Conservation (phyloP, 2,888 invertebrate species). For the Epicampocera succincta region DNA sequence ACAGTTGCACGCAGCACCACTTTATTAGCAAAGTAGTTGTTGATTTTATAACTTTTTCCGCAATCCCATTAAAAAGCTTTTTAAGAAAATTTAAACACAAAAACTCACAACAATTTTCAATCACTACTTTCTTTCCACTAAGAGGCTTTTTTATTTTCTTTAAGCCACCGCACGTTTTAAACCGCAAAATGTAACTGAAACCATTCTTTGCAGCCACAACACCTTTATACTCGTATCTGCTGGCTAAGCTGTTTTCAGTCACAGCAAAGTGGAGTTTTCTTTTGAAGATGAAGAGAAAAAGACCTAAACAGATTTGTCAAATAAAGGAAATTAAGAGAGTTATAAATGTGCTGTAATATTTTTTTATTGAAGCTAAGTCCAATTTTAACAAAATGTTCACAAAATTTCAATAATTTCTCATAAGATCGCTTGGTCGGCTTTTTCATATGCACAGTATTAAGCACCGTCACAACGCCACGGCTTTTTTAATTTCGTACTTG, state of each 20-base stretch:
- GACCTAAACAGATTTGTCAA: neutral
- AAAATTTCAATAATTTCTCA: too few species aligned
- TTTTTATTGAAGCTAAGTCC: too few species aligned
- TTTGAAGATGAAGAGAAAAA: constrained; percentile 44
- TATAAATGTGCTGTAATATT: neutral
- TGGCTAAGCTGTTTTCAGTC: constrained; percentile 18
- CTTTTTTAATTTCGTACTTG: too few species aligned
- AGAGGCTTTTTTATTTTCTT: constrained; percentile 10
- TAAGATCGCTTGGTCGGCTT: too few species aligned
- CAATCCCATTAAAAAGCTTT: neutral
- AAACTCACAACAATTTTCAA: constrained; percentile 21
- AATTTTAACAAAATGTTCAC: too few species aligned
- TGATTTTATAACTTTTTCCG: neutral
- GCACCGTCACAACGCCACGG: too few species aligned
- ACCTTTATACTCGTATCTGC: constrained; percentile 51
- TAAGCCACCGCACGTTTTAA: constrained; percentile 50
- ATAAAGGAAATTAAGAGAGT: constrained; percentile 24
- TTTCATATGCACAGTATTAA: too few species aligned
- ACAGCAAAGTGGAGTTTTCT: constrained; percentile 16
- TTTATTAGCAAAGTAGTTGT: neutral
- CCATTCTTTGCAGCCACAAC: constrained; percentile 33
- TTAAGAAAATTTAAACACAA: constrained; percentile 10
- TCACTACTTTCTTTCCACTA: constrained; percentile 31
- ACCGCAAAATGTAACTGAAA: constrained; percentile 58
- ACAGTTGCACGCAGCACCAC: neutral